A percentile compares a stretch with the other conserved stretches of the same genome.
phyloP scores from a whole-genome alignment of 2,797 vertebrate genomes.

The Hydrocynus forskahlii region DNA sequence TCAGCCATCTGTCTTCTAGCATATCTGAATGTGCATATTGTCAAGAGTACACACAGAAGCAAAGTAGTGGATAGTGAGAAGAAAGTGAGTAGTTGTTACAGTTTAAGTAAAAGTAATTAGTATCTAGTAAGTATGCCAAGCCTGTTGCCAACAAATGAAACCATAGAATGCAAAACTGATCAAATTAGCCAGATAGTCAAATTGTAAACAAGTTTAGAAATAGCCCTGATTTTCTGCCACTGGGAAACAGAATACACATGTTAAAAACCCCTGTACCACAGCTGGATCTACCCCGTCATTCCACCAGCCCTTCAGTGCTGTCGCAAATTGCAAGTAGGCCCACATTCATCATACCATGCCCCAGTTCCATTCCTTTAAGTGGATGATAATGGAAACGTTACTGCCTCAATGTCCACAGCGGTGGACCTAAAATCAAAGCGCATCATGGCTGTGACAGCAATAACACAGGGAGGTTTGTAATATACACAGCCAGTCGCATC shows the following conservation, averaged over 20 bases:
- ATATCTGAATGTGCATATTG: no score
- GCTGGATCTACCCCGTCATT: background rate
- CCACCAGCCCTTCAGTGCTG: background rate
- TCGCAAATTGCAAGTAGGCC: slow-evolving; percentile 12
- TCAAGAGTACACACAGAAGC: no score
- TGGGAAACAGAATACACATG: background rate
- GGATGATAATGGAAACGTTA: slow-evolving; percentile 27
- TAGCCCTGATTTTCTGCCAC: background rate
- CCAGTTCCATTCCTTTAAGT: slow-evolving; percentile 26
- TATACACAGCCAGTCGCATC: slow-evolving; percentile 16
- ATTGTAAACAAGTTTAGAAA: no score
- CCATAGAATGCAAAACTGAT: no score
- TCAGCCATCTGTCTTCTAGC: no score
- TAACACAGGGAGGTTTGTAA: background rate
- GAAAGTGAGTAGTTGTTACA: no score
- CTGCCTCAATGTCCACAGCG: background rate
- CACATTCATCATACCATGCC: slow-evolving; percentile 14
- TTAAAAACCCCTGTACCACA: background rate
- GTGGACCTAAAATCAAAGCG: background rate
- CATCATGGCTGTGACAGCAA: background rate
- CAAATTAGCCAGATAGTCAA: no score
- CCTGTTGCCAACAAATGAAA: no score
- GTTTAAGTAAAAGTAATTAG: no score
- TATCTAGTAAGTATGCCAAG: no score
- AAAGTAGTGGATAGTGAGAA: no score